Evolutionary conservation across 2,888 invertebrate species (phyloP), one percentile per base, ranked within the genome.

Genomic region (Apoda limacodes): DNA sequence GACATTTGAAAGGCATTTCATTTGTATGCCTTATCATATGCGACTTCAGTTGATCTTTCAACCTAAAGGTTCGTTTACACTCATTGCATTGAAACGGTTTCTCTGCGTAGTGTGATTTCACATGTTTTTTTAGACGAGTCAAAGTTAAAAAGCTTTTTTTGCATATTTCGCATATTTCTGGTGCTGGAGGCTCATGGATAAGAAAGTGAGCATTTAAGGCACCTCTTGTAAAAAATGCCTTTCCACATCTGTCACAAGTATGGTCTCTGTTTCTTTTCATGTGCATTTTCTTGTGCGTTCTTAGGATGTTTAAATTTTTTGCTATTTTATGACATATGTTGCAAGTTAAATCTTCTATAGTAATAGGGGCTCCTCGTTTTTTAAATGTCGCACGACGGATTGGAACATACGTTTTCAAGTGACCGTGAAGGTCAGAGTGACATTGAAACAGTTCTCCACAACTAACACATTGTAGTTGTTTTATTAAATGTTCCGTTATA

Each of bases 21-120:
- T 89, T 89, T 0, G 88, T 88, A 45, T 90, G 90, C 25, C 88
- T 86, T 27, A 89, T 81, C 36, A 83, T 82, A 52, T 90, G 90
- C 23, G 87, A 85, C 19, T 82, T 74, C 22, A 89, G 63, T 9
- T 62, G 60, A 9, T 50, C 55, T 20, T 53, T 46, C 1, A 61
- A 35, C 5, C 64, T 42, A 31, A 69, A 71, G 5, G 50, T 39
- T 14, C 52, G 48, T 0, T 59, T 66, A 17, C 71, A 71, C 36
- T 62, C 52, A 4, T 58, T 54, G 33, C 71, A 71, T 1, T 56
- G 26, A 27, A 55, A 62, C 0, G 67, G 68, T 28, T 65, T 69
- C 0, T 43, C 43, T 0, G 43, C 53, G 17, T 56, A 52, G 17
- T 72, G 70, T 0, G 53, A 52, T 2, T 55, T 55, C 0, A 63